Conservation (phyloP, 2,797 vertebrate genomes). For the Borostomias antarcticus region DNA sequence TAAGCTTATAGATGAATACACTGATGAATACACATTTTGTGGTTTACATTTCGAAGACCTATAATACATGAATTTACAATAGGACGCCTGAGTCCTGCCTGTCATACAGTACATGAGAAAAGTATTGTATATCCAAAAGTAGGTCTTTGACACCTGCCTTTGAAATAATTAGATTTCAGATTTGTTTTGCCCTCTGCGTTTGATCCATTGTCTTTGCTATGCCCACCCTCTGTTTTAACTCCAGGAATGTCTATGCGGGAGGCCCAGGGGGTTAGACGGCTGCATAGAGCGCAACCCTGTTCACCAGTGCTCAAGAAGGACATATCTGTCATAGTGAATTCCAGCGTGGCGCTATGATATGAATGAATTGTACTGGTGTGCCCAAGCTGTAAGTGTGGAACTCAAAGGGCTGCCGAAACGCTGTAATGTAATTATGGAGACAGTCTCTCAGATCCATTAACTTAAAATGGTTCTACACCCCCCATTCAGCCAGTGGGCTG, state of each 20-base stretch:
- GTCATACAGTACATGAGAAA: background rate
- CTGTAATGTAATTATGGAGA: conserved; percentile 77
- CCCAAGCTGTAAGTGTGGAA: conserved; percentile 52
- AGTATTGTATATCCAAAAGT: conserved; percentile 30
- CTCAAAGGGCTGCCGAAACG: conserved; percentile 67
- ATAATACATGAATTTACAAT: too few species aligned
- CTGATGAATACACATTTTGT: background rate
- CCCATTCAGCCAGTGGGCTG: conserved; percentile 68
- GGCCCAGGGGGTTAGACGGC: conserved; percentile 50
- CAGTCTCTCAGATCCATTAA: conserved; percentile 64
- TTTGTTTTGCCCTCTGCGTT: conserved; percentile 51
- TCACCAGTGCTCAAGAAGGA: conserved; percentile 52
- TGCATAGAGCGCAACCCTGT: conserved; percentile 61
- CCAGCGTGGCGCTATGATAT: conserved; percentile 64
- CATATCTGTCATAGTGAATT: conserved; percentile 76
- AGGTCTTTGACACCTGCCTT: conserved; percentile 47
- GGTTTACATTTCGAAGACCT: background rate
- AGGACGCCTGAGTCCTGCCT: background rate
- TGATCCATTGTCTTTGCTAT: conserved; percentile 68
- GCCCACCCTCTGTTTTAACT: conserved; percentile 65
- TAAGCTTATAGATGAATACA: background rate
- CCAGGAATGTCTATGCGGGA: conserved; percentile 41
- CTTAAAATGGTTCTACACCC: conserved; percentile 65
- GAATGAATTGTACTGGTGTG: conserved; percentile 66
- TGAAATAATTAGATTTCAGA: conserved; percentile 58